phyloP scores from a whole-genome alignment of 2,113 vertebrate genomes.

The Abramis brama region DNA sequence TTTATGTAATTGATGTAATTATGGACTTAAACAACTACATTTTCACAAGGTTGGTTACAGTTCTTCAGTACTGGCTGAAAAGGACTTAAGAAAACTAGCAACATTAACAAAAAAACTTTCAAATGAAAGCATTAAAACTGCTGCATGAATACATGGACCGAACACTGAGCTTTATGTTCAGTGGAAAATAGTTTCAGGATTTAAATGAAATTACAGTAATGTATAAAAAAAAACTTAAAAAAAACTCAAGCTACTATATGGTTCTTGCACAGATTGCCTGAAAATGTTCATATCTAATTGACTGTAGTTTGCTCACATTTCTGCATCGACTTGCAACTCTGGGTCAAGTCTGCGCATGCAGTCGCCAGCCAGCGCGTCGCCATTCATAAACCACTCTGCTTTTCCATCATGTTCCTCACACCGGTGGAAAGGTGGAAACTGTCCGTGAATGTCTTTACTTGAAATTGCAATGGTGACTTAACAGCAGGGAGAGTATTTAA shows the following conservation, averaged over 20 bases:
- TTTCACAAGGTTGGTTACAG: slow-evolving; percentile 46
- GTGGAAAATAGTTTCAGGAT: not conserved
- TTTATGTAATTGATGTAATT: slow-evolving; percentile 60
- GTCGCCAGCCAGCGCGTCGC: not conserved
- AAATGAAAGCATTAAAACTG: not conserved
- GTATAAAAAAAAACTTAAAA: not conserved
- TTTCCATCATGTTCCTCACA: not conserved
- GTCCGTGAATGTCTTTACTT: slow-evolving; percentile 41
- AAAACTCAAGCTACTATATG: not conserved
- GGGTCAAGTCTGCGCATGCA: slow-evolving; percentile 25
- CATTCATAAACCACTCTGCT: slow-evolving; percentile 35
- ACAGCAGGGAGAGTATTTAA: slow-evolving; percentile 26
- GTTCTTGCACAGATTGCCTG: not conserved
- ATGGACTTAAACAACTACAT: slow-evolving; percentile 45
- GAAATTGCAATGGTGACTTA: slow-evolving; percentile 30
- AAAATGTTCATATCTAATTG: not conserved
- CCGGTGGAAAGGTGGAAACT: slow-evolving; percentile 45
- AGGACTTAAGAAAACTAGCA: not conserved
- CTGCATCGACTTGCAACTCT: slow-evolving; percentile 4
- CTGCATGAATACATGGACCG: not conserved
- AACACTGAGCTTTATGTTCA: not conserved
- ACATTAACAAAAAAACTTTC: not conserved
- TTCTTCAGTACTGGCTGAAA: slow-evolving; percentile 24
- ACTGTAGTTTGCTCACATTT: not conserved
- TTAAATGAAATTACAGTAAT: not conserved